These are phyloP conservation scores for Brachionus paranguensis DNA, from an alignment of 1,140 invertebrate genomes.

Conservation along the genomic window DNA sequence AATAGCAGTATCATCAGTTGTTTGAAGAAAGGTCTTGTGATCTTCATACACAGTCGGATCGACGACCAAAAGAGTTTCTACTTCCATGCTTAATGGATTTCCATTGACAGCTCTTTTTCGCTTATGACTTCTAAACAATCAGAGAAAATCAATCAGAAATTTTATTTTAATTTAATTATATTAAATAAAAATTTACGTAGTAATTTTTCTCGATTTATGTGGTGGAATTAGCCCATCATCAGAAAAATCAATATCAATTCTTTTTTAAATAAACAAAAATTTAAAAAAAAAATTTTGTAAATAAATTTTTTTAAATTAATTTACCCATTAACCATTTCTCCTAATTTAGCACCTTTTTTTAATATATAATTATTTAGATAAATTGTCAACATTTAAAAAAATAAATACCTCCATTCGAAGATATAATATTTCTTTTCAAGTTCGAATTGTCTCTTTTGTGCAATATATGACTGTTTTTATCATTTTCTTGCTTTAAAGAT, in stretches of 20 bases:
- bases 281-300: background rate
- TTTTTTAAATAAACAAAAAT: background rate
- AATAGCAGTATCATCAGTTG: background rate
- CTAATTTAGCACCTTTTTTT: background rate
- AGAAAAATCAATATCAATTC: background rate
- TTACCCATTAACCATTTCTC: background rate
- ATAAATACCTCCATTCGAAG: background rate
- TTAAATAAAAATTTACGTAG: background rate
- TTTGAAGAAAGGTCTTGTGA: background rate
- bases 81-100: background rate
- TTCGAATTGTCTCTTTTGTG: background rate
- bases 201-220: background rate
- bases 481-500: background rate
- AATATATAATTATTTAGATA: background rate
- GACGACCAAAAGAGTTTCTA: background rate
- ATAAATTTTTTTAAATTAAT: background rate
- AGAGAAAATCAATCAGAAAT: too few relatives aligned
- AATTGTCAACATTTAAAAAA: background rate
- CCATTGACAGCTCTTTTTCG: background rate
- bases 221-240: background rate
- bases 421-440: background rate
- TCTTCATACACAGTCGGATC: conserved; percentile 12
- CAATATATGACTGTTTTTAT: background rate
- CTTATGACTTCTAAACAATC: background rate
- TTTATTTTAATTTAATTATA: too few relatives aligned